Conservation (phyloP, 2,797 vertebrate species). For the Mus minutoides region DNA sequence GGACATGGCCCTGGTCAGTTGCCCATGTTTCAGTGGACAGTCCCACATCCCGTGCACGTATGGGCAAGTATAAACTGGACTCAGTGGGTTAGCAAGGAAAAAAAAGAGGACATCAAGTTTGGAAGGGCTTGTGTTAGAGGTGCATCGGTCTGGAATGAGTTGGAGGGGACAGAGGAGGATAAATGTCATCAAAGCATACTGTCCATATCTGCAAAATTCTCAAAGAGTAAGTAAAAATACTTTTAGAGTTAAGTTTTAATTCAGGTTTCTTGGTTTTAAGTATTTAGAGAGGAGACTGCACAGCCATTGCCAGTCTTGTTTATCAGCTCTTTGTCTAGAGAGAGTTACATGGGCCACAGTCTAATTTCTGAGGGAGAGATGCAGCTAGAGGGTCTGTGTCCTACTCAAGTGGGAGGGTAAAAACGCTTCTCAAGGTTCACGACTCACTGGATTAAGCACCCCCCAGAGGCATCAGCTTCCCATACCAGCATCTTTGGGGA, state of each 20-base stretch:
- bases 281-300: background rate
- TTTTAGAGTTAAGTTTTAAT: background rate
- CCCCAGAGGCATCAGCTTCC: background rate
- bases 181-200: background rate
- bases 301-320: too few species aligned
- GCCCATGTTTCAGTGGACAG: background rate
- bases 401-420: background rate
- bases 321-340: background rate
- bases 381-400: background rate
- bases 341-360: background rate
- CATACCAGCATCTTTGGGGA: background rate
- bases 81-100: background rate
- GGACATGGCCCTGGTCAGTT: background rate
- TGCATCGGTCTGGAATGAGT: background rate
- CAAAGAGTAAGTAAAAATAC: background rate
- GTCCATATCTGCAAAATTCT: background rate
- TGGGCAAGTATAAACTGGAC: background rate
- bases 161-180: background rate
- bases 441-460: background rate
- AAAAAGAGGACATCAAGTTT: background rate
- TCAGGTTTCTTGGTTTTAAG: background rate
- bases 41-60: background rate
- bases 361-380: background rate
- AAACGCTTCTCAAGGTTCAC: background rate
- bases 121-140: background rate